These are phyloP conservation scores for Zaprionus davidi DNA, from an alignment of 1,140 invertebrate genomes.

Conservation along the genomic window DNA sequence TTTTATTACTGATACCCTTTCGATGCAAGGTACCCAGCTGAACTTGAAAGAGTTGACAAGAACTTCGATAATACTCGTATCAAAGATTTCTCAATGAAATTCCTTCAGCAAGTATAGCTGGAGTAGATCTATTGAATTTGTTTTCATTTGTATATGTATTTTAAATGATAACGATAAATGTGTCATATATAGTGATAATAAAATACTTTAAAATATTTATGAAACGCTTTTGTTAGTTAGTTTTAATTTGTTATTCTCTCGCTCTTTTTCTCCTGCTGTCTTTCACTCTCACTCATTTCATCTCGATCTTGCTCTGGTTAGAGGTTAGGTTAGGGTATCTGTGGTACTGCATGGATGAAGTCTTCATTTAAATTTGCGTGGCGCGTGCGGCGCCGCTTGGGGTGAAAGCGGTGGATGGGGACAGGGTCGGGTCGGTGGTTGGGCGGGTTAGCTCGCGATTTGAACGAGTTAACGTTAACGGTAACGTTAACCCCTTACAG, in stretches of 20 bases:
- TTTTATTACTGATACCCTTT: conserved; percentile 53
- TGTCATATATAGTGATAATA: neutral
- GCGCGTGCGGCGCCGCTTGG: conserved; percentile 52
- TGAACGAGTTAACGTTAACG: conserved; percentile 64
- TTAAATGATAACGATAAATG: neutral
- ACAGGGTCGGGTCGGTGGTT: neutral
- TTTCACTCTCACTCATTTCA: neutral
- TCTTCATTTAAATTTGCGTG: conserved; percentile 8
- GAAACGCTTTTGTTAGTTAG: too few species aligned
- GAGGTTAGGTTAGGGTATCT: conserved; percentile 13
- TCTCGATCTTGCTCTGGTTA: neutral
- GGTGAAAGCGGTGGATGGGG: conserved; percentile 23
- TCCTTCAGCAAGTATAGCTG: neutral
- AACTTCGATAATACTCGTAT: neutral
- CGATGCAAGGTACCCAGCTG: neutral
- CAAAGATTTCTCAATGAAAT: neutral
- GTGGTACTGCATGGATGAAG: neutral
- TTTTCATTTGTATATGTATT: neutral
- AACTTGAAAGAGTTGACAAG: neutral
- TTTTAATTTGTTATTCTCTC: neutral
- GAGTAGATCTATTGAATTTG: neutral
- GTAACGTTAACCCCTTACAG: conserved; percentile 75
- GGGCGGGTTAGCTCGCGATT: conserved; percentile 36
- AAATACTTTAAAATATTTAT: neutral
- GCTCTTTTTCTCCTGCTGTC: neutral